A percentile compares a stretch with the other conserved stretches of the same genome.
Evolutionary conservation across 1,140 invertebrate genomes (phyloP).

Genomic region (Lamellibrachia luymesi): DNA sequence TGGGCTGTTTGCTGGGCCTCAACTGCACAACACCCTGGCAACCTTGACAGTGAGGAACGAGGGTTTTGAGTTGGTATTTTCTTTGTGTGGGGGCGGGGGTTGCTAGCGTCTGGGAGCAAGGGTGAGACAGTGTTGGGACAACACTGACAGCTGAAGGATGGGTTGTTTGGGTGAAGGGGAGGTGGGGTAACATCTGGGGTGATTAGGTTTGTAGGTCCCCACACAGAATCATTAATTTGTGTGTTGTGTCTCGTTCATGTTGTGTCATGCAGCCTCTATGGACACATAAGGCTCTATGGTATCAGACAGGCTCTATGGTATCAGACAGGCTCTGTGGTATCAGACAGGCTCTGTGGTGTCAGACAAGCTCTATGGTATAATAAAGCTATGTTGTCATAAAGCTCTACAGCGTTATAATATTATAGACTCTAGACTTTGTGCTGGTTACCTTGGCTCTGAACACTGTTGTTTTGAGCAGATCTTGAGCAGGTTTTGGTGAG

Average conservation of each 20-base stretch:
- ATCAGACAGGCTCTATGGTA: too few species aligned
- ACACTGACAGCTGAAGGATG: not conserved
- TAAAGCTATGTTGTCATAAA: too few species aligned
- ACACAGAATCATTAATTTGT: too few species aligned
- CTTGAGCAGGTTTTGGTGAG: not conserved
- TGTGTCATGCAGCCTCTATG: too few species aligned
- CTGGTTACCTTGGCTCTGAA: not conserved
- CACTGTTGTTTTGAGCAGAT: not conserved
- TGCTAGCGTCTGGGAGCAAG: not conserved
- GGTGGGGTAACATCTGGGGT: not conserved
- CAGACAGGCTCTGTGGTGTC: too few species aligned
- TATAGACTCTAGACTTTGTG: too few species aligned
- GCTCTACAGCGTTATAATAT: too few species aligned
- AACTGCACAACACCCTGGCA: not conserved
- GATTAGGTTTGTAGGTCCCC: not conserved
- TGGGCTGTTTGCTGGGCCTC: not conserved
- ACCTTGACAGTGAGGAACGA: not conserved
- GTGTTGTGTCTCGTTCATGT: not conserved
- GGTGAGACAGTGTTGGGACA: not conserved
- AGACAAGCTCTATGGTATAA: too few species aligned
- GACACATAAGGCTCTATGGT: too few species aligned
- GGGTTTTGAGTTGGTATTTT: not conserved
- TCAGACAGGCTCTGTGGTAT: too few species aligned
- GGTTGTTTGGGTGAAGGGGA: not conserved
- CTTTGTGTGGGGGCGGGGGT: not conserved